Evolutionary conservation across 2,797 vertebrate species (phyloP).

Genomic region (Carcharodon carcharias): DNA sequence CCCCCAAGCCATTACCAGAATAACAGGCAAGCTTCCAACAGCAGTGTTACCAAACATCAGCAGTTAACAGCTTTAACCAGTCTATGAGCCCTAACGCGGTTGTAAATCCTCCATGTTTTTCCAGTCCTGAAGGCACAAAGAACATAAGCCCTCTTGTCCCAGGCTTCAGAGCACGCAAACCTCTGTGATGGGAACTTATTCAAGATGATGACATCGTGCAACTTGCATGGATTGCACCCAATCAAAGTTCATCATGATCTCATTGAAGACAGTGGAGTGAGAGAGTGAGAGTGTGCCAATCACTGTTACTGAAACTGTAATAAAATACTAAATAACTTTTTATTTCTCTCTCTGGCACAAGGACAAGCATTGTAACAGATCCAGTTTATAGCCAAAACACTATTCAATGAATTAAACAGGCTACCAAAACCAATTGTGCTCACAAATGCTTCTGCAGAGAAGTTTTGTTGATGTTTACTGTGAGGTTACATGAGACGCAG

Average conservation of each 20-base stretch:
- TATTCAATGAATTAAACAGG: not conserved
- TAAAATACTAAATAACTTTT: constrained; percentile 51
- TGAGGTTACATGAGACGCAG: no score
- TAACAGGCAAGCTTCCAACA: constrained; percentile 41
- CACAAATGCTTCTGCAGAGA: not conserved
- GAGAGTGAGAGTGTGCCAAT: constrained; percentile 40
- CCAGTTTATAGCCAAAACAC: constrained; percentile 44
- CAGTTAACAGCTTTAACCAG: constrained; percentile 45
- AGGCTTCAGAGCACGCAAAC: constrained; percentile 49
- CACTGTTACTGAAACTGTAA: constrained; percentile 41
- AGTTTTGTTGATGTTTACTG: not conserved
- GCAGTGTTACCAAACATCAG: constrained; percentile 45
- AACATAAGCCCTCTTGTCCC: constrained; percentile 58
- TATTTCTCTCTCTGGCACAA: constrained; percentile 40
- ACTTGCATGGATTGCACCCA: constrained; percentile 40
- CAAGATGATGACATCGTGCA: constrained; percentile 36
- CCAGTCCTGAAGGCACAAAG: constrained; percentile 55
- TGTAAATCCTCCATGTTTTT: constrained; percentile 52
- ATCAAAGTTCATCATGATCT: constrained; percentile 43
- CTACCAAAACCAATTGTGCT: not conserved
- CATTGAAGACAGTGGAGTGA: constrained; percentile 41
- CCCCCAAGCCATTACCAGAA: constrained; percentile 36
- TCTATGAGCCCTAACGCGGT: constrained; percentile 35
- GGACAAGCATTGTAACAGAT: constrained; percentile 49
- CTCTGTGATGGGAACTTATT: constrained; percentile 30